phyloP scores from a whole-genome alignment of 2,888 invertebrate species.

The Hymenopus coronatus region DNA sequence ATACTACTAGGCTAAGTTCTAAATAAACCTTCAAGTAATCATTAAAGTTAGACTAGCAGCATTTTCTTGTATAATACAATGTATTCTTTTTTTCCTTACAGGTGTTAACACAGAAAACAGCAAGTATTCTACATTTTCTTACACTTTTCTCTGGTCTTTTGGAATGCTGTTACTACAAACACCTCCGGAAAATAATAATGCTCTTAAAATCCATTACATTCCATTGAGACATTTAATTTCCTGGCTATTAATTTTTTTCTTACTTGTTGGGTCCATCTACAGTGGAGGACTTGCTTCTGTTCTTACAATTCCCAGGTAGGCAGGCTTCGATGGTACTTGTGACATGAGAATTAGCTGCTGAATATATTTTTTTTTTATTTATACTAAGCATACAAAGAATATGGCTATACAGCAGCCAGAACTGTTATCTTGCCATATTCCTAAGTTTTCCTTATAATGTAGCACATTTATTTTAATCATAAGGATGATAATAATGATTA shows the following conservation, averaged over 20 bases:
- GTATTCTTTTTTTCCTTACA: neutral
- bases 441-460: too few relatives aligned
- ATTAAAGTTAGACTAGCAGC: neutral
- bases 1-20: too few relatives aligned
- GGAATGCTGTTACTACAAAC: neutral
- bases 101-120: neutral
- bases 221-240: neutral
- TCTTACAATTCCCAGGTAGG: conserved; percentile 7
- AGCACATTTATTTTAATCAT: too few relatives aligned
- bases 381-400: too few relatives aligned
- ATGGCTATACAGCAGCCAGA: too few relatives aligned
- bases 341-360: neutral
- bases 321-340: neutral
- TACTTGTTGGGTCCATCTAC: neutral
- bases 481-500: too few relatives aligned
- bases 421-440: too few relatives aligned
- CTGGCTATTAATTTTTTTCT: neutral
- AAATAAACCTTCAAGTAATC: neutral
- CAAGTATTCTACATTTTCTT: neutral
- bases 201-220: neutral
- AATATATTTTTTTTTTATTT: neutral
- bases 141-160: neutral
- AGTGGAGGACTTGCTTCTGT: conserved; percentile 1
- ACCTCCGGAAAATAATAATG: neutral
- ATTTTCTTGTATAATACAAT: neutral